These are phyloP conservation scores for Polydrusus cervinus DNA, from an alignment of 2,888 invertebrate species.

Conservation along the genomic window DNA sequence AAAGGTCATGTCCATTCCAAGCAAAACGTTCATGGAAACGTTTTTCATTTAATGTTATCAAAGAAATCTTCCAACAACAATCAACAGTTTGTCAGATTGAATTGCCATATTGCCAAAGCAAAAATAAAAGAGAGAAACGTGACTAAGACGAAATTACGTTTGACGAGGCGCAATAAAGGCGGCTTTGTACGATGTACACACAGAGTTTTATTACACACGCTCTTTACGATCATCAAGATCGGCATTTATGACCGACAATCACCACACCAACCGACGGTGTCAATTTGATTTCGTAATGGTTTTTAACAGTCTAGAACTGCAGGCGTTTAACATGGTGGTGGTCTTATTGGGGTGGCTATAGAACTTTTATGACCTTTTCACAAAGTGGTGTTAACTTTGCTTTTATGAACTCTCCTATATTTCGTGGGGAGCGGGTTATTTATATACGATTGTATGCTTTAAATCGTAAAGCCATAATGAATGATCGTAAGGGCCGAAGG, in stretches of 20 bases:
- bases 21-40: conserved; percentile 6
- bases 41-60: conserved; percentile 15
- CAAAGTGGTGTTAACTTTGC: conserved; percentile 23
- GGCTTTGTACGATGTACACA: conserved; percentile 61
- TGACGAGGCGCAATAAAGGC: conserved; percentile 58
- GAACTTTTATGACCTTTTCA: conserved; percentile 31
- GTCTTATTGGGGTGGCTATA: conserved; percentile 37
- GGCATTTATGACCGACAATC: conserved; percentile 65
- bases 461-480: not conserved
- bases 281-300: conserved; percentile 66
- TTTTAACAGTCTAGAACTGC: conserved; percentile 43
- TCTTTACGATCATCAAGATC: conserved; percentile 70
- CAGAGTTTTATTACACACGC: conserved; percentile 66
- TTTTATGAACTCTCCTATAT: conserved; percentile 13
- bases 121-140: conserved; percentile 56
- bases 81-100: conserved; percentile 32
- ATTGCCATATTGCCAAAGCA: conserved; percentile 31
- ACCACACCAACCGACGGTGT: conserved; percentile 65
- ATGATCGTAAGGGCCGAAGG: no score
- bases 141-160: conserved; percentile 60
- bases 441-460: not conserved
- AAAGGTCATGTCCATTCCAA: conserved; percentile 14
- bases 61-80: conserved; percentile 22
- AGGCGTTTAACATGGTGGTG: conserved; percentile 40
- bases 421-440: not conserved